These are phyloP conservation scores for Aplodontia rufa DNA, from an alignment of 2,113 vertebrate genomes.

Conservation along the genomic window DNA sequence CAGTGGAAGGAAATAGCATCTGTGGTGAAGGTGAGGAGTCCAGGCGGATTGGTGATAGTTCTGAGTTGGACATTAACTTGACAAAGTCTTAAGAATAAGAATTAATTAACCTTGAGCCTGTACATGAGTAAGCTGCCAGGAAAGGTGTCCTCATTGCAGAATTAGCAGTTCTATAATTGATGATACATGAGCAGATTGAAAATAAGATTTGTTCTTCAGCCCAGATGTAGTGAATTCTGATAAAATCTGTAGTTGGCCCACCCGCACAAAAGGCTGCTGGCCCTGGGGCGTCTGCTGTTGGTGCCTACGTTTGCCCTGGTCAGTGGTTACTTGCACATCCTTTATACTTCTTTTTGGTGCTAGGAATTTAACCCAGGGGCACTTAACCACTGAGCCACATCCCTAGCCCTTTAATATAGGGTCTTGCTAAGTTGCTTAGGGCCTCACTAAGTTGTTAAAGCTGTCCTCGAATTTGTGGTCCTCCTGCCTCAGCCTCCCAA, in stretches of 20 bases:
- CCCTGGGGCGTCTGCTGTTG: neutral
- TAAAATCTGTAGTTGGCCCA: neutral
- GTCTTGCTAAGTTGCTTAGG: too few relatives aligned
- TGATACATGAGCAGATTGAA: neutral
- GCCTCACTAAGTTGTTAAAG: too few relatives aligned
- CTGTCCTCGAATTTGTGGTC: too few relatives aligned
- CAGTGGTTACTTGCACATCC: neutral
- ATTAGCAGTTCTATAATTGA: neutral
- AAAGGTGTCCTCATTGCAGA: neutral
- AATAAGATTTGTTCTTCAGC: neutral
- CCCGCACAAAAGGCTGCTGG: neutral
- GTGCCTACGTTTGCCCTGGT: neutral
- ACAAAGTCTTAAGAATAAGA: neutral
- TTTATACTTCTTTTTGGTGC: neutral
- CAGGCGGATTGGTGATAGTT: accelerated
- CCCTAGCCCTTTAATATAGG: too few relatives aligned
- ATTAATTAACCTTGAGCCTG: neutral
- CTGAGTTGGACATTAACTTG: neutral
- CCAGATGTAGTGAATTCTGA: neutral
- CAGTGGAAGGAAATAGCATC: slow-evolving; percentile 96
- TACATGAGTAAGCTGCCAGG: neutral
- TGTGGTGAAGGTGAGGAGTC: slow-evolving; percentile 89
- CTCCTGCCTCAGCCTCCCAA: too few relatives aligned
- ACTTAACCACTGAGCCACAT: too few relatives aligned
- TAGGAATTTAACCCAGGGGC: too few relatives aligned